Conservation (phyloP, 2,113 vertebrate species). For the Pyrgilauda ruficollis region DNA sequence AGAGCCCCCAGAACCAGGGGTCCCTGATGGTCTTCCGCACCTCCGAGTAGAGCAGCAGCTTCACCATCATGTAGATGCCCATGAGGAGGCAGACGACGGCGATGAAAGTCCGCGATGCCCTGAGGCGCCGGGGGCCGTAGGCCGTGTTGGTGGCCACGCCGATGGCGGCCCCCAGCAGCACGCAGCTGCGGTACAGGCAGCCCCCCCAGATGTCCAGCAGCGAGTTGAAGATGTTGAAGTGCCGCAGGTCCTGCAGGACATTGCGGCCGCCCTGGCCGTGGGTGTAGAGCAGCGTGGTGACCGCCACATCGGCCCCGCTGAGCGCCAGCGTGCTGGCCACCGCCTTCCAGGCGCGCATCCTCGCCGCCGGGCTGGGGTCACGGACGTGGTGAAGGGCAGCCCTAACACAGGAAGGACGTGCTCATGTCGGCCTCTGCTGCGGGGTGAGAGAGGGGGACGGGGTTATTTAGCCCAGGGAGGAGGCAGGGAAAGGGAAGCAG, state of each 20-base stretch:
- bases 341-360: constrained; percentile 76
- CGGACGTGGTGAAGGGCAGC: not conserved
- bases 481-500: not conserved
- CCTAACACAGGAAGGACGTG: not conserved
- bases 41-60: constrained; percentile 90
- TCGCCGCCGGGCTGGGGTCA: not conserved
- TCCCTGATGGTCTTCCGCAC: constrained; percentile 74
- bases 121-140: constrained; percentile 80
- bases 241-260: constrained; percentile 76
- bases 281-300: constrained; percentile 84
- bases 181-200: constrained; percentile 79
- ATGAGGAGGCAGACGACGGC: constrained; percentile 77
- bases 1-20: constrained; percentile 87
- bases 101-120: constrained; percentile 63
- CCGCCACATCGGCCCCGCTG: constrained; percentile 73
- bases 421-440: not conserved
- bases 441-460: rapidly evolving
- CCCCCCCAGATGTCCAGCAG: constrained; percentile 87
- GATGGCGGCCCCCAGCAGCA: constrained; percentile 83
- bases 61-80: constrained; percentile 83
- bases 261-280: constrained; percentile 67
- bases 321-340: constrained; percentile 74
- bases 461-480: not conserved
- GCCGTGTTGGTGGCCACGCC: constrained; percentile 83
- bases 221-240: constrained; percentile 84